A percentile compares a stretch with the other conserved stretches of the same genome.
These are phyloP conservation scores for Ceratosolen fusciceps DNA, from an alignment of 1,140 invertebrate genomes.

Conservation along the genomic window DNA sequence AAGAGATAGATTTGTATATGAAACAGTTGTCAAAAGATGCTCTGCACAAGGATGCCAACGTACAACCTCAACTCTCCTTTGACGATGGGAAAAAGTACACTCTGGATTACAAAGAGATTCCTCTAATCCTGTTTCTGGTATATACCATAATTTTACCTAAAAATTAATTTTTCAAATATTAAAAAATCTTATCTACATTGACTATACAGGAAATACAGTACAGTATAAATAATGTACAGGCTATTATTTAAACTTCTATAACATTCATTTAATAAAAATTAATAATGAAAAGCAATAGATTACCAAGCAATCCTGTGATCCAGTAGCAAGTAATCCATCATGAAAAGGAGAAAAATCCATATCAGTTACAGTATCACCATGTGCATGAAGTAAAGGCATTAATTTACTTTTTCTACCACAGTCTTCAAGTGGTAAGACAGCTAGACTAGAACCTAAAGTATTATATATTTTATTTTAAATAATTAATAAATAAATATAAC, in stretches of 20 bases:
- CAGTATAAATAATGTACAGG: neutral
- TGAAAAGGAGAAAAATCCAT: slow-evolving; percentile 96
- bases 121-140: slow-evolving; percentile 83
- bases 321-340: slow-evolving; percentile 90
- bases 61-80: slow-evolving; percentile 87
- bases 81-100: slow-evolving; percentile 84
- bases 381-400: slow-evolving; percentile 86
- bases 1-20: slow-evolving; percentile 84
- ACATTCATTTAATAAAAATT: neutral
- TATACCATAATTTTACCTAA: slow-evolving; percentile 88
- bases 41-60: slow-evolving; percentile 91
- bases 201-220: neutral
- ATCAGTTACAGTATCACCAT: slow-evolving; percentile 93
- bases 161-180: slow-evolving; percentile 30
- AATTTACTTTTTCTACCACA: slow-evolving; percentile 88
- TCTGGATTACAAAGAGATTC: slow-evolving; percentile 85
- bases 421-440: slow-evolving; percentile 87
- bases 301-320: slow-evolving; percentile 91
- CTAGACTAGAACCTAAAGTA: slow-evolving; percentile 83
- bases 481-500: neutral
- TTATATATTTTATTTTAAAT: too few relatives aligned
- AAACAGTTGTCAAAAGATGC: slow-evolving; percentile 85
- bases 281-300: neutral
- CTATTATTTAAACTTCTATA: neutral
- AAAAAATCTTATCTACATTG: neutral